Evolutionary conservation across 2,888 invertebrate species (phyloP).

Genomic region (Andrena bucephala): DNA sequence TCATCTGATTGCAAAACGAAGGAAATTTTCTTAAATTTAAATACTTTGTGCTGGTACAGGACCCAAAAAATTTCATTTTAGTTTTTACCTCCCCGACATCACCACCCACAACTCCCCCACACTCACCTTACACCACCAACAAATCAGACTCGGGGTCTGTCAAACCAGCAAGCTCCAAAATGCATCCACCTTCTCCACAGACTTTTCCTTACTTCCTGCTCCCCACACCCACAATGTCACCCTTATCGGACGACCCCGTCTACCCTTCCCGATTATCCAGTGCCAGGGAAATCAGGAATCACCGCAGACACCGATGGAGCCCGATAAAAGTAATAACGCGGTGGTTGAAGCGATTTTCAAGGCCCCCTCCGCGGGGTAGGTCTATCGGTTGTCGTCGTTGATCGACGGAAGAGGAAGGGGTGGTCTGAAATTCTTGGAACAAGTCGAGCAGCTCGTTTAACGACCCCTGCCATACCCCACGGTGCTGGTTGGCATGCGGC

Average conservation of each 20-base stretch:
- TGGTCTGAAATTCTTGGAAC: conserved; percentile 46
- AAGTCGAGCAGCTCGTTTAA: conserved; percentile 66
- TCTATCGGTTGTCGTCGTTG: not conserved
- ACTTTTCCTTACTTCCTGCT: no score
- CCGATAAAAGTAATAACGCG: conserved; percentile 38
- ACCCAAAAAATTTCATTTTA: no score
- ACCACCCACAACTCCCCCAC: no score
- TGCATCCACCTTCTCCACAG: no score
- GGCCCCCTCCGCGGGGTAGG: not conserved
- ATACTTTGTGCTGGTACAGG: no score
- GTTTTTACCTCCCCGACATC: no score
- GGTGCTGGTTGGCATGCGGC: conserved; percentile 61
- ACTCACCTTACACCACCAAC: no score
- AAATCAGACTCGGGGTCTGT: no score
- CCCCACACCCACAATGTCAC: conserved; percentile 4
- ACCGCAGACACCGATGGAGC: not conserved
- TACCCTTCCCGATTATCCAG: not conserved
- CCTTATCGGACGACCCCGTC: not conserved
- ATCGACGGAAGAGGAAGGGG: conserved; percentile 17
- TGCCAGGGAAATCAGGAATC: not conserved
- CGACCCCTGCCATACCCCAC: conserved; percentile 57
- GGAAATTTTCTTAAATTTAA: no score
- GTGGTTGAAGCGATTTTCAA: conserved; percentile 5
- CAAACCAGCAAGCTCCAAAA: no score
- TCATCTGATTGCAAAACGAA: no score